Evolutionary conservation across 2,113 vertebrate genomes (phyloP).

Genomic region (Actenoides lindsayi): DNA sequence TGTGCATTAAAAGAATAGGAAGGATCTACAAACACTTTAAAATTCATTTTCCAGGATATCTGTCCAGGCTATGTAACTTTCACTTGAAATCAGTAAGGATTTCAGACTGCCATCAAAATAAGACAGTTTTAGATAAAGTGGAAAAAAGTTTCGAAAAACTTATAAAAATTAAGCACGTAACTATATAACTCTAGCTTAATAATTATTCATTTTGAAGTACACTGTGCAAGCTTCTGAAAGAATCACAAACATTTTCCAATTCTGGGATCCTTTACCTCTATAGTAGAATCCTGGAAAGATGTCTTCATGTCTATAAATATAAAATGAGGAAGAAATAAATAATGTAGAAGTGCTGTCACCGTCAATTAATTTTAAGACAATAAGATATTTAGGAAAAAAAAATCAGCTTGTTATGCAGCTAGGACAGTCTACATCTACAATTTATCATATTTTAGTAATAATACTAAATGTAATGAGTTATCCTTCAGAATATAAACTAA

Average conservation of each 20-base stretch:
- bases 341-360: neutral
- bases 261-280: conserved; percentile 56
- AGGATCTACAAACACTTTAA: neutral
- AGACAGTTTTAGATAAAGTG: neutral
- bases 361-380: neutral
- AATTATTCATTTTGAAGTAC: neutral
- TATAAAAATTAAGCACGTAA: neutral
- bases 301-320: conserved; percentile 55
- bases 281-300: conserved; percentile 50
- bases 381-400: neutral
- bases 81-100: neutral
- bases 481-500: neutral
- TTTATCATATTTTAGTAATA: neutral
- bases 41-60: neutral
- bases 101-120: neutral
- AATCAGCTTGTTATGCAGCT: neutral
- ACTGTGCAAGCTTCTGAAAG: neutral
- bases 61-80: neutral
- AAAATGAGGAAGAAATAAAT: conserved; percentile 37
- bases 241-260: neutral
- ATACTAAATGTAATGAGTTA: neutral
- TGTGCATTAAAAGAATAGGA: neutral
- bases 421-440: neutral
- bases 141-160: neutral
- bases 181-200: neutral